Base-by-base conservation (phyloP, 2,113 vertebrate species). In the Abramis brama region DNA sequence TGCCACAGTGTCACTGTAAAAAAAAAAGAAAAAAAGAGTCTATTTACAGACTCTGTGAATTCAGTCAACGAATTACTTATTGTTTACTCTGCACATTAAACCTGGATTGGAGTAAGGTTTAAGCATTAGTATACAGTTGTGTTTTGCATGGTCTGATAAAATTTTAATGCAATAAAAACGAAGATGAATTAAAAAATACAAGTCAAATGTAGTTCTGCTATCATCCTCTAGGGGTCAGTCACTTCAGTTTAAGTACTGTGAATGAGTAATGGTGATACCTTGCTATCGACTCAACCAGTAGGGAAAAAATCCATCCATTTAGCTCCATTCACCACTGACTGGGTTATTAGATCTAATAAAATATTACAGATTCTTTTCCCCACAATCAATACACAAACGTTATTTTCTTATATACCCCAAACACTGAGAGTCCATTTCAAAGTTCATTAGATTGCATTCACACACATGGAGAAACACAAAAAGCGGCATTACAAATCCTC, bases 351-450 rank as follows among this genome's bases (percentile, higher is more conserved):
- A 55, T 71, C 66, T 83, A 39, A 83, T 71, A 43, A 83, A 83
- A 36, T 47, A 83, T 73, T 83, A 59, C 50, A 83, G 81, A 83
- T 83, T 73, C 23, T 59, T 73, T 47, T 73, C 36, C 45, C 91
- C 90, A 87, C 81, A 79, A 89, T 85, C 82, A 84, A 79, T 88
- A 80, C 23, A 7, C 27, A 82, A 50, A 82, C n/a, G 62, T 70
- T 21, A 27, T 82, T 82, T 82, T 82, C 79, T 68, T 68, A 52
- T 45, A 52, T 36, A 68, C 43, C 43, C 9, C 74, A 70, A 45
- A 23, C 62, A 21, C 23, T 33, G 43, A 82, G 43, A 62, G 19
- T 52, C 25, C 4, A 66, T 50, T 82, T 82, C 79, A 50, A 19
- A 82, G 79, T 82, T 82, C 62, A 82, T 68, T 70, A 23, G 30